These are phyloP conservation scores for Bostrychus sinensis DNA, from an alignment of 2,113 vertebrate genomes.

Conservation along the genomic window DNA sequence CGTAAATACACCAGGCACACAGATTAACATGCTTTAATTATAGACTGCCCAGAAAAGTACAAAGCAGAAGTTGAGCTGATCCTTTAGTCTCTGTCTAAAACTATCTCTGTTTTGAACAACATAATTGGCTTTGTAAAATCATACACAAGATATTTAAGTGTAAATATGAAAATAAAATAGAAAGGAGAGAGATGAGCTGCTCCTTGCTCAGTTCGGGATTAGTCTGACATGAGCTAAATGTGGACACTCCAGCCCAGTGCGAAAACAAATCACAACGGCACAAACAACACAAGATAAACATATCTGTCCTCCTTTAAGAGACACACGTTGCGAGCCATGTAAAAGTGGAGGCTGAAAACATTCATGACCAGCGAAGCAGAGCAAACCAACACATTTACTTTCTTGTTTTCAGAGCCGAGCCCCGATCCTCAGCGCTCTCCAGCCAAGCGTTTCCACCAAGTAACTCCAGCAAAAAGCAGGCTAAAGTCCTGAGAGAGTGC, in stretches of 20 bases:
- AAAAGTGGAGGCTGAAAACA: conserved; percentile 77
- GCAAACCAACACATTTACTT: conserved; percentile 81
- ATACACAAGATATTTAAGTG: conserved; percentile 1
- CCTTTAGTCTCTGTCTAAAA: background rate
- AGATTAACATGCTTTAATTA: conserved; percentile 3
- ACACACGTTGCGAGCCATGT: conserved; percentile 62
- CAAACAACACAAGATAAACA: conserved; percentile 31
- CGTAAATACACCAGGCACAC: background rate
- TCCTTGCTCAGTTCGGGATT: conserved; percentile 33
- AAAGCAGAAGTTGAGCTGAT: conserved; percentile 55
- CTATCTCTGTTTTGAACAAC: background rate
- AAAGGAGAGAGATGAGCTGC: background rate
- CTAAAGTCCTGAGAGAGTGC: conserved; percentile 69
- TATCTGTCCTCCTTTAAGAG: conserved; percentile 73
- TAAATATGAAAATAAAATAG: conserved; percentile 7
- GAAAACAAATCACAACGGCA: conserved; percentile 29
- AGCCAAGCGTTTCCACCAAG: conserved; percentile 72
- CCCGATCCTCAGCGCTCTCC: conserved; percentile 72
- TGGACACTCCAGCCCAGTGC: conserved; percentile 23
- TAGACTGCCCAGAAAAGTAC: conserved; percentile 50
- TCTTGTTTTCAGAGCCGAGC: conserved; percentile 79
- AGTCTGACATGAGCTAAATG: conserved; percentile 37
- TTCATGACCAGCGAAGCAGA: conserved; percentile 78
- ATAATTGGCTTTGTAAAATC: conserved; percentile 2
- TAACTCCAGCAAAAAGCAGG: conserved; percentile 74